A percentile compares a stretch with the other conserved stretches of the same genome.
phyloP scores from a whole-genome alignment of 2,888 invertebrate species.

The Cybosia mesomella region DNA sequence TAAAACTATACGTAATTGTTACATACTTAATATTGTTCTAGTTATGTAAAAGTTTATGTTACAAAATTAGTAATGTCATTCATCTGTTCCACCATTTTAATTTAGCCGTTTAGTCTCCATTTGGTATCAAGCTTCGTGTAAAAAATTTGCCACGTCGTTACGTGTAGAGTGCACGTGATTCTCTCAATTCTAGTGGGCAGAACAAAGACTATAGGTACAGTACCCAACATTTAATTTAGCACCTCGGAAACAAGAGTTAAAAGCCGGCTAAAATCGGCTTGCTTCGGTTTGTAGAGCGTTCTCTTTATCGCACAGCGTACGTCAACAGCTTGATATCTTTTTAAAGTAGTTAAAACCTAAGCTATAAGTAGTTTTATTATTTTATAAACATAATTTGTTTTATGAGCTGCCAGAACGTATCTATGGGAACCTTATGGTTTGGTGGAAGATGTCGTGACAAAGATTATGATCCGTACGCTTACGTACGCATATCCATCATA shows the following conservation, averaged over 20 bases:
- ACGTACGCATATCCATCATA: too few species aligned
- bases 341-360: too few species aligned
- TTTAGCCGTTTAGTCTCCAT: constrained; percentile 42
- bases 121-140: constrained; percentile 39
- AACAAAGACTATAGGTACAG: constrained; percentile 44
- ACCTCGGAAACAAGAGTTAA: not conserved
- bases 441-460: too few species aligned
- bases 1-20: too few species aligned
- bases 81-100: constrained; percentile 40
- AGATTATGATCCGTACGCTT: too few species aligned
- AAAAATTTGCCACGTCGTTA: constrained; percentile 49
- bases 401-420: too few species aligned
- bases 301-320: not conserved
- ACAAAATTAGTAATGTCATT: constrained; percentile 28
- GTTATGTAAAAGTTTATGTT: constrained; percentile 1
- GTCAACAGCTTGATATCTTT: too few species aligned
- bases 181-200: constrained; percentile 55
- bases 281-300: not conserved
- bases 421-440: too few species aligned
- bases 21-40: not conserved
- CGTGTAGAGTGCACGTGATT: constrained; percentile 52
- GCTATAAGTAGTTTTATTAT: too few species aligned
- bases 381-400: too few species aligned
- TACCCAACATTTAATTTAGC: not conserved
- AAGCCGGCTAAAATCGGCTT: not conserved